phyloP scores from a whole-genome alignment of 2,797 vertebrate species.

The Gallinago solitaria region DNA sequence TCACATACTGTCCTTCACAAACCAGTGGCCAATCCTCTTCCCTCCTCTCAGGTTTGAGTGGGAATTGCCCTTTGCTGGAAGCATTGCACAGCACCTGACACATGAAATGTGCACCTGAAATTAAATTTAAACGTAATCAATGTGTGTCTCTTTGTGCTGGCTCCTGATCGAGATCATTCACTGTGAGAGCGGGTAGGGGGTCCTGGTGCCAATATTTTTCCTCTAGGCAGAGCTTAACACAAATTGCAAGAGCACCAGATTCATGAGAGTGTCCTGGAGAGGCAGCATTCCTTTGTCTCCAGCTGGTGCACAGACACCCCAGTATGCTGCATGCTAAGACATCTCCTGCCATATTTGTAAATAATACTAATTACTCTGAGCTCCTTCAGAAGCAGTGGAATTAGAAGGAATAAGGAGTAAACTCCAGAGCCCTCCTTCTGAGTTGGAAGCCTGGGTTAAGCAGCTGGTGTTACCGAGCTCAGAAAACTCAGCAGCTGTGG shows the following conservation, averaged over 20 bases:
- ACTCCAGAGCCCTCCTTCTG: background rate
- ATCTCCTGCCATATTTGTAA: background rate
- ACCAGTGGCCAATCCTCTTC: background rate
- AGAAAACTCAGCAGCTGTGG: background rate
- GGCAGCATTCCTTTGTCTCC: background rate
- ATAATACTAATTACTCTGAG: background rate
- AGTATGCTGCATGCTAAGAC: background rate
- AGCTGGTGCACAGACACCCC: background rate
- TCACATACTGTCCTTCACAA: background rate
- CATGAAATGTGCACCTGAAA: rapidly evolving
- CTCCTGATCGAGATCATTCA: background rate
- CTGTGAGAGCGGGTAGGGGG: background rate
- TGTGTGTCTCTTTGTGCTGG: background rate
- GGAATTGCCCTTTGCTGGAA: background rate
- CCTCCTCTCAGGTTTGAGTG: background rate
- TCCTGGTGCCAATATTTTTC: background rate
- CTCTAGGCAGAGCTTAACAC: background rate
- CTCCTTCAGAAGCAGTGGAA: background rate
- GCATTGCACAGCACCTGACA: background rate
- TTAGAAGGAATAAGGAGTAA: background rate
- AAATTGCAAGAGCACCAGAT: background rate
- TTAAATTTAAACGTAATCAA: background rate
- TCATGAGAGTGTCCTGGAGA: background rate
- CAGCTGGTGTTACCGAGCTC: background rate
- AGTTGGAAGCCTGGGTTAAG: background rate